Percentiles rank a stretch among this genome's conserved stretches.
Evolutionary conservation across 2,888 invertebrate species (phyloP).

Genomic region (Exephanes ischioxanthus): DNA sequence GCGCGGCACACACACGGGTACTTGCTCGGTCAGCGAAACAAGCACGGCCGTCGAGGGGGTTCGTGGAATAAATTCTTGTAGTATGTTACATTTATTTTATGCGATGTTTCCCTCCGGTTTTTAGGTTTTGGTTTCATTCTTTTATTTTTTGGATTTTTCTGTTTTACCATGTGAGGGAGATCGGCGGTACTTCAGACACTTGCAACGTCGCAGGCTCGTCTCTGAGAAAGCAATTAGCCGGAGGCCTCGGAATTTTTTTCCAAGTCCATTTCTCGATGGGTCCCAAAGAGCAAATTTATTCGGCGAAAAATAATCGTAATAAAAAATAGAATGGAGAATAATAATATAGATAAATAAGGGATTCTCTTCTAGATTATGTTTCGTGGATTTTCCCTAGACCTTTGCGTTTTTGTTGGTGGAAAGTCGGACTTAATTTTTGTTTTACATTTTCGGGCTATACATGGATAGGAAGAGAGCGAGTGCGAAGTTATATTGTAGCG

Average conservation of each 20-base stretch:
- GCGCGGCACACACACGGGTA: conserved; percentile 1
- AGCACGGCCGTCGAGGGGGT: conserved; percentile 9
- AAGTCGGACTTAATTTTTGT: not conserved
- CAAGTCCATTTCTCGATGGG: not conserved
- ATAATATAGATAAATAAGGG: not conserved
- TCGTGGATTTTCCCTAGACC: not conserved
- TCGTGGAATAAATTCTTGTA: conserved; percentile 48
- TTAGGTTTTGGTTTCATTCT: conserved; percentile 17
- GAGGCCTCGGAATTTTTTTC: not conserved
- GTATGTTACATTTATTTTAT: conserved; percentile 49
- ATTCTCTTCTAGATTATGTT: not conserved
- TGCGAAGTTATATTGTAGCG: conserved; percentile 34
- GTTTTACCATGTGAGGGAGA: not conserved
- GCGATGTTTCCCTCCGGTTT: conserved; percentile 8
- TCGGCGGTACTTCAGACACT: not conserved
- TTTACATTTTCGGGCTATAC: not conserved
- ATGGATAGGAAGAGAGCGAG: conserved; percentile 4
- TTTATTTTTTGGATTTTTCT: not conserved
- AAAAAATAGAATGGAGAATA: not conserved
- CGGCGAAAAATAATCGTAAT: not conserved
- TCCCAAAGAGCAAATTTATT: not conserved
- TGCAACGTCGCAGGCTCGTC: not conserved
- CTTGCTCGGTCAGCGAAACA: not conserved
- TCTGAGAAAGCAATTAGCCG: not conserved
- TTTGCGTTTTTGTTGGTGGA: not conserved